Evolutionary conservation across 1,140 invertebrate genomes (phyloP).

Genomic region (Zeugodacus cucurbitae): DNA sequence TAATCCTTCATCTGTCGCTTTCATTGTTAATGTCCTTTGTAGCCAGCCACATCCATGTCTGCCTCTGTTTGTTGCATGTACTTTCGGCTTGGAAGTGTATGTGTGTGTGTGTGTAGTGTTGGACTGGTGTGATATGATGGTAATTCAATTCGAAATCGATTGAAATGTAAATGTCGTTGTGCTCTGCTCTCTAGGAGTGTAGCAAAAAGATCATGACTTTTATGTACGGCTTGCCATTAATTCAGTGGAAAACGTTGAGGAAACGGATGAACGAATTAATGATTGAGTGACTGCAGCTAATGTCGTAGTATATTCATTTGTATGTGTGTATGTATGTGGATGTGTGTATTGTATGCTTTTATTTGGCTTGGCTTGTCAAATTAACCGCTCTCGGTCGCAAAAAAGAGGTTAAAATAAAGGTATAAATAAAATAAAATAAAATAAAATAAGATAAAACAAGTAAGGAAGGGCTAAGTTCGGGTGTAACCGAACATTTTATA

Average conservation of each 20-base stretch:
- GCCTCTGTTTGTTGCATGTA: neutral
- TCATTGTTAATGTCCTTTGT: slow-evolving; percentile 21
- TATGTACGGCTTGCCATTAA: slow-evolving; percentile 12
- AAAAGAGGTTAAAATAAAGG: no score
- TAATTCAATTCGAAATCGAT: slow-evolving; percentile 61
- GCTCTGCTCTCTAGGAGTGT: neutral
- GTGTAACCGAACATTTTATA: no score
- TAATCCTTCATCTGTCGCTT: slow-evolving; percentile 29
- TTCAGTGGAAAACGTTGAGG: slow-evolving; percentile 6
- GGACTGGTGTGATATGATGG: slow-evolving; percentile 58
- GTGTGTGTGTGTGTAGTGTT: neutral
- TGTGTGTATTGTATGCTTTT: neutral
- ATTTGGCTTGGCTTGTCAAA: neutral
- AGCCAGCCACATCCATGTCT: neutral
- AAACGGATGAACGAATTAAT: neutral
- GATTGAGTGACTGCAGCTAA: slow-evolving; percentile 7
- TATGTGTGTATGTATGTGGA: neutral
- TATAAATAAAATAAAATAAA: no score
- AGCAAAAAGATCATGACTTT: slow-evolving; percentile 8
- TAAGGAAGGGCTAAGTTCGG: no score
- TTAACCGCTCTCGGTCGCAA: neutral
- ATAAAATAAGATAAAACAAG: no score
- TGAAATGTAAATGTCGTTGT: slow-evolving; percentile 44
- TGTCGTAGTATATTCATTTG: neutral
- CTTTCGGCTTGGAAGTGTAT: neutral